Percentiles rank a stretch among this genome's conserved stretches.
Conservation (phyloP, 2,113 vertebrate species). For the Anarrhichthys ocellatus region DNA sequence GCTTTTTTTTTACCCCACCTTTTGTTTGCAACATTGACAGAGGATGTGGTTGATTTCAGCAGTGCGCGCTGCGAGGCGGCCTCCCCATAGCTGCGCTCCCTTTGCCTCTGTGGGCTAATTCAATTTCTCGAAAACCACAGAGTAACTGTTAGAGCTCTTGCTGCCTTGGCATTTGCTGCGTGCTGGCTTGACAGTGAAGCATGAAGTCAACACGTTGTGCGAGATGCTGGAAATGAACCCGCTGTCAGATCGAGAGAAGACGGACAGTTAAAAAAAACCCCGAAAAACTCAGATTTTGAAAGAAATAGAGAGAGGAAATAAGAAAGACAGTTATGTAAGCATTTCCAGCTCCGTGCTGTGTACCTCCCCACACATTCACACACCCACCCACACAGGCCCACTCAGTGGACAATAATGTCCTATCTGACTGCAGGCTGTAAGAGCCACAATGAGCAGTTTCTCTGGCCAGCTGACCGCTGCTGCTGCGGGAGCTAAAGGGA, state of each 20-base stretch:
- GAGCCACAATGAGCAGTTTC: constrained; percentile 62
- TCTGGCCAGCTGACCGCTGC: constrained; percentile 57
- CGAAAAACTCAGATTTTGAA: background rate
- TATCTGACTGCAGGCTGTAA: constrained; percentile 57
- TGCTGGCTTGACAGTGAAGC: constrained; percentile 25
- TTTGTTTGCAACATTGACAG: constrained; percentile 49
- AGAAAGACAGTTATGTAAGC: constrained; percentile 52
- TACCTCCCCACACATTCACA: constrained; percentile 59
- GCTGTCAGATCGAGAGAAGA: constrained; percentile 11
- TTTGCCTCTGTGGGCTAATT: constrained; percentile 51
- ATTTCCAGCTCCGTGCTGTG: constrained; percentile 60
- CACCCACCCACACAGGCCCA: constrained; percentile 62
- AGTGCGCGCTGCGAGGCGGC: constrained; percentile 19
- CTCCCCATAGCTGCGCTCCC: constrained; percentile 48
- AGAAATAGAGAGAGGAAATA: constrained; percentile 19
- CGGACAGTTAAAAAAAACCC: background rate
- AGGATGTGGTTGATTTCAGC: constrained; percentile 75
- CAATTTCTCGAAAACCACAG: constrained; percentile 72
- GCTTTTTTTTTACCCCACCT: constrained; percentile 43
- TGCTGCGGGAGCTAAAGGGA: constrained; percentile 24
- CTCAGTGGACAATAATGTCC: constrained; percentile 67
- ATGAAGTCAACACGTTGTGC: constrained; percentile 6
- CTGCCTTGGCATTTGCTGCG: constrained; percentile 39
- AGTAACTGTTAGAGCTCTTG: constrained; percentile 62
- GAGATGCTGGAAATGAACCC: constrained; percentile 34